A percentile compares a stretch with the other conserved stretches of the same genome.
Evolutionary conservation across 2,113 vertebrate genomes (phyloP).

Genomic region (Mus musculus): GRCm39 chr9:38885001-38885500

Average conservation of each 20-base stretch:
- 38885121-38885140: not conserved
- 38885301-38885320: fast-evolving
- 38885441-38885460: not conserved
- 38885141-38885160: not conserved
- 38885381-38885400: not conserved
- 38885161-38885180: not conserved
- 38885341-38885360: not conserved
- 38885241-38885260: not conserved
- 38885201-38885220: not conserved
- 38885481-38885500: not conserved
- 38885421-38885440: not conserved
- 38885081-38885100: not conserved
- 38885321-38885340: not conserved
- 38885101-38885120: not conserved
- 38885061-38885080: not conserved
- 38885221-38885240: not conserved
- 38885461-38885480: not conserved
- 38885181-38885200: not conserved
- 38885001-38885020: not conserved
- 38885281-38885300: not conserved
- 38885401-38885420: not conserved
- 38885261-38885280: not conserved
- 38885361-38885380: not conserved
- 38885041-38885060: not conserved
- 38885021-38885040: not conserved